Evolutionary conservation across 2,113 vertebrate species (phyloP).

Genomic region (Semnopithecus entellus): DNA sequence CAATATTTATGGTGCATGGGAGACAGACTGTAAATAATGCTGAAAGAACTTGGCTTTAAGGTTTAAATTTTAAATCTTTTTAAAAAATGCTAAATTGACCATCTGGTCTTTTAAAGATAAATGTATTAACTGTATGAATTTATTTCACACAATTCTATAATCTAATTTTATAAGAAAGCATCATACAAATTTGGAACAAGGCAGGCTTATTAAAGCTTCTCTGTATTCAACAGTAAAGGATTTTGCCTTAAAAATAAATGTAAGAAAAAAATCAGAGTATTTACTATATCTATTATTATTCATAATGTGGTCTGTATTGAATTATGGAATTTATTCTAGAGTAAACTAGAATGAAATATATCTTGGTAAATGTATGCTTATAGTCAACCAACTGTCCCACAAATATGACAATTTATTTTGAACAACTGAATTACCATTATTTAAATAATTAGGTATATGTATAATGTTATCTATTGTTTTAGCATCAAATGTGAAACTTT

Average conservation of each 20-base stretch:
- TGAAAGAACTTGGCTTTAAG: constrained; percentile 48
- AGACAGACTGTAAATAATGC: neutral
- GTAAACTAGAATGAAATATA: neutral
- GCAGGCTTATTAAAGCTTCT: constrained; percentile 46
- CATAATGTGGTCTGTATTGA: neutral
- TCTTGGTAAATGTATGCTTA: neutral
- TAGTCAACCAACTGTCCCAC: neutral
- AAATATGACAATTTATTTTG: neutral
- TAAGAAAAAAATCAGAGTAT: constrained; percentile 21
- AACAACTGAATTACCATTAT: neutral
- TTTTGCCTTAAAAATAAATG: neutral
- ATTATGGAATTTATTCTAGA: neutral
- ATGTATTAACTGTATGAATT: constrained; percentile 69
- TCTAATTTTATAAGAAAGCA: constrained; percentile 74
- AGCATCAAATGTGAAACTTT: neutral
- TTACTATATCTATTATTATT: constrained; percentile 18
- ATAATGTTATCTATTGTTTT: neutral
- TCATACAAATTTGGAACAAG: constrained; percentile 62
- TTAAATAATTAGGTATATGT: neutral
- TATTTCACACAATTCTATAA: constrained; percentile 68
- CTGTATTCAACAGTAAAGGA: constrained; percentile 62
- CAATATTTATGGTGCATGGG: constrained; percentile 39
- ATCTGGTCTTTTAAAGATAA: constrained; percentile 76
- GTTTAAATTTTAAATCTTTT: constrained; percentile 56
- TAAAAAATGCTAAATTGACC: constrained; percentile 65